Conservation (phyloP, 2,113 vertebrate genomes). For the Oreotrochilus melanogaster region DNA sequence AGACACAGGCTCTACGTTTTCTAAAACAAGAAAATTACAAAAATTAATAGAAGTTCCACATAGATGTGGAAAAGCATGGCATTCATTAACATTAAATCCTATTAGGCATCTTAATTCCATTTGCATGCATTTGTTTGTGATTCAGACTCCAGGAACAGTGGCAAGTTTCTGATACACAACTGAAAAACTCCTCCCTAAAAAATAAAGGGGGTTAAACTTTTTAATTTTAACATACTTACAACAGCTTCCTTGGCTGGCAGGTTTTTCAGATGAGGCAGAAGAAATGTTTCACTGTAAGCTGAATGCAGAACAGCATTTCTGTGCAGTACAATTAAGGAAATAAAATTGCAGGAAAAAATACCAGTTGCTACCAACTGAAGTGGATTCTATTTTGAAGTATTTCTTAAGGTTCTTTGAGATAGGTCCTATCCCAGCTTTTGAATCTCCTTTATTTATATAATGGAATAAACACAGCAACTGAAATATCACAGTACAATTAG, state of each 20-base stretch:
- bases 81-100: neutral
- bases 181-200: neutral
- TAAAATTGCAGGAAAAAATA: neutral
- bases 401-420: neutral
- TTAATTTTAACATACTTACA: slow-evolving; percentile 79
- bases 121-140: neutral
- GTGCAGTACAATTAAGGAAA: slow-evolving; percentile 77
- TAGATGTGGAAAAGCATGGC: neutral
- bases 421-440: neutral
- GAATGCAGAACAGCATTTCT: slow-evolving; percentile 91
- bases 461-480: neutral
- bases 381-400: neutral
- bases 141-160: neutral
- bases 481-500: neutral
- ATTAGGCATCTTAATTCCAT: neutral
- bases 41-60: neutral
- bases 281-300: slow-evolving; percentile 86
- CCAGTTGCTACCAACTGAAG: neutral
- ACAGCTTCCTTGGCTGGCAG: slow-evolving; percentile 85
- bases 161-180: neutral
- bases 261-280: slow-evolving; percentile 93
- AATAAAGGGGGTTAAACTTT: neutral
- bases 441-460: neutral
- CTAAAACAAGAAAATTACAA: neutral
- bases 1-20: neutral